Evolutionary conservation across 2,113 vertebrate species (phyloP).

Genomic region (Spea bombifrons): DNA sequence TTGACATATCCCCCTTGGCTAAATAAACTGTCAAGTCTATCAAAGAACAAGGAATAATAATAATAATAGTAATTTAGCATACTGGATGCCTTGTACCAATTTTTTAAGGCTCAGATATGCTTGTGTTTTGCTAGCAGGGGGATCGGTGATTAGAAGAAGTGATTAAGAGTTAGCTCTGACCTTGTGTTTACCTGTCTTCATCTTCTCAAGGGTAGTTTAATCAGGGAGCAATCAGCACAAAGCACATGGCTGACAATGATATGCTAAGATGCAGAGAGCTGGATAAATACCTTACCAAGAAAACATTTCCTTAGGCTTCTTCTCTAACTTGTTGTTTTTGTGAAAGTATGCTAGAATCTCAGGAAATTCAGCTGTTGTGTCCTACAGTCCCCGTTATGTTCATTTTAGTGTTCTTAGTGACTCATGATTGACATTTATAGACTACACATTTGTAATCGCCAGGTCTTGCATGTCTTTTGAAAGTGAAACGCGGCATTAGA

Average conservation of each 20-base stretch:
- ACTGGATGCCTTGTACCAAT: slow-evolving; percentile 17
- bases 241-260: slow-evolving; percentile 40
- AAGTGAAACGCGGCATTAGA: too few relatives aligned
- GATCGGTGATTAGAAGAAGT: slow-evolving; percentile 38
- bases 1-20: slow-evolving; percentile 5
- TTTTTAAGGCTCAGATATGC: slow-evolving; percentile 27
- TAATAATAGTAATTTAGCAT: slow-evolving; percentile 28
- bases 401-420: too few relatives aligned
- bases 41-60: slow-evolving; percentile 32
- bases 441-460: too few relatives aligned
- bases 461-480: too few relatives aligned
- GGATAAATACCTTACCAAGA: slow-evolving; percentile 22
- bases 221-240: slow-evolving; percentile 44
- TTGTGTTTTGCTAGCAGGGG: slow-evolving; percentile 27
- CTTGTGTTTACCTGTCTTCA: slow-evolving; percentile 47
- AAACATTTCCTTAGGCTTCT: slow-evolving; percentile 27
- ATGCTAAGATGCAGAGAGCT: slow-evolving; percentile 16
- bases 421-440: too few relatives aligned
- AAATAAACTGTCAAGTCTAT: slow-evolving; percentile 17
- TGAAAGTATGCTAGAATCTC: too few relatives aligned
- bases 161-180: slow-evolving; percentile 42
- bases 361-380: too few relatives aligned
- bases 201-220: slow-evolving; percentile 48
- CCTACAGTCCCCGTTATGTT: too few relatives aligned
- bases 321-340: neutral